A percentile compares a stretch with the other conserved stretches of the same genome.
Conservation (phyloP, 2,113 vertebrate species). For the Campylomormyrus tamandua region DNA sequence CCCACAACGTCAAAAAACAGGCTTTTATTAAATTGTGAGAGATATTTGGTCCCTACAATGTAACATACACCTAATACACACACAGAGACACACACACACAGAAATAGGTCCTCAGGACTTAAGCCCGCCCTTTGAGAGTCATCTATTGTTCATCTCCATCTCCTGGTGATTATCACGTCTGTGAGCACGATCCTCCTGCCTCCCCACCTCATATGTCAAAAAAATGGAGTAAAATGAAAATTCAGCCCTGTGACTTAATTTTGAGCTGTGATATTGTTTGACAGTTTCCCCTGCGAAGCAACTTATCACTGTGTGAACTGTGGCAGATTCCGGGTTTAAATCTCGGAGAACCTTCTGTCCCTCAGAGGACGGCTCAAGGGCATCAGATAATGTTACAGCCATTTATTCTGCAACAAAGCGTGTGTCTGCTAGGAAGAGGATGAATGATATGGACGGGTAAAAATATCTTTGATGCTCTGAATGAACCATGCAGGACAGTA, state of each 20-base stretch:
- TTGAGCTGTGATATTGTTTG: conserved; percentile 31
- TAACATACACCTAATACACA: neutral
- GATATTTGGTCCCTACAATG: too few species aligned
- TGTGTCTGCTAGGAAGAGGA: conserved; percentile 13
- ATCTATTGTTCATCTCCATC: neutral
- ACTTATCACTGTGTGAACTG: conserved; percentile 41
- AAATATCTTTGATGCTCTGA: conserved; percentile 19
- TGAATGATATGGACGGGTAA: conserved; percentile 19
- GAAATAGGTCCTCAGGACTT: neutral
- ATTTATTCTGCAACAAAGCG: conserved; percentile 48
- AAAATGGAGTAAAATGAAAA: conserved; percentile 2
- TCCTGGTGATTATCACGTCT: neutral
- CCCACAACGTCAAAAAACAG: too few species aligned
- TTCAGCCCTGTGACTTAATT: neutral
- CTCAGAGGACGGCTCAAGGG: conserved; percentile 51
- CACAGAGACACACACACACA: neutral
- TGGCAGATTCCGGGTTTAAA: conserved; percentile 43
- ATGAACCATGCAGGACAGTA: conserved; percentile 13
- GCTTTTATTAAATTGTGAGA: too few species aligned
- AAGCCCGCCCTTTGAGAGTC: neutral
- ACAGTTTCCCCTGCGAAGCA: conserved; percentile 27
- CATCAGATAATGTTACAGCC: conserved; percentile 53
- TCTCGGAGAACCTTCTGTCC: conserved; percentile 41
- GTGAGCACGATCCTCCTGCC: neutral
- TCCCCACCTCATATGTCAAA: neutral